These are phyloP conservation scores for Numenius arquata DNA, from an alignment of 2,113 vertebrate species.

Conservation along the genomic window DNA sequence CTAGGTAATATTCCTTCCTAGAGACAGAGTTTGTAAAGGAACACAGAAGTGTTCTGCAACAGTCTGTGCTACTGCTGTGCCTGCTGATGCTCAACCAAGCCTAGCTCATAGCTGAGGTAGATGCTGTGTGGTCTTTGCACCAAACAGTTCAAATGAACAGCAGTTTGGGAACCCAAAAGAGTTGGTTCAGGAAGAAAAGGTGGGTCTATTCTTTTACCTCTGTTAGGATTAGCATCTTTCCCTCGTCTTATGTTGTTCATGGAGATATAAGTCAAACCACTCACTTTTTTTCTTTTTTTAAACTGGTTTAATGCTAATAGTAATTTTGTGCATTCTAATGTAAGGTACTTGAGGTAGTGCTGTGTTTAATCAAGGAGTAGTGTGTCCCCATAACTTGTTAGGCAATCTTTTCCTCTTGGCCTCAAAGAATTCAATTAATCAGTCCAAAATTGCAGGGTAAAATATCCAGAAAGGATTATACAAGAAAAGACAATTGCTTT, in stretches of 20 bases:
- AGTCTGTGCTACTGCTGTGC: background rate
- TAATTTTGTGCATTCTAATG: background rate
- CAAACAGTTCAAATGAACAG: background rate
- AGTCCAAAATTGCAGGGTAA: background rate
- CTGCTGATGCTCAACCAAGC: background rate
- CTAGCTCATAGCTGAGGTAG: background rate
- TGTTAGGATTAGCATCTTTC: background rate
- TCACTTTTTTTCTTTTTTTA: background rate
- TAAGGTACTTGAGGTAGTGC: background rate
- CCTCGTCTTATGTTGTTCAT: accelerated
- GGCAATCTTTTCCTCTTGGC: background rate
- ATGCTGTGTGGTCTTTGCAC: background rate
- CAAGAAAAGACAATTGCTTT: background rate
- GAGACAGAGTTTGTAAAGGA: background rate
- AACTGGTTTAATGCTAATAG: background rate
- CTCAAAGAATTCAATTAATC: background rate
- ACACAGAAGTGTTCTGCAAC: background rate
- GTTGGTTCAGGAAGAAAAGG: background rate
- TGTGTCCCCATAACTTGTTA: background rate
- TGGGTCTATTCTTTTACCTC: background rate
- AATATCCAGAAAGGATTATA: background rate
- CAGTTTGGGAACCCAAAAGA: background rate
- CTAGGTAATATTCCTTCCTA: background rate
- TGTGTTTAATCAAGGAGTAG: background rate
- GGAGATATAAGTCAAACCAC: background rate